phyloP scores from a whole-genome alignment of 2,797 vertebrate genomes.

The Halcyon chelicuti region DNA sequence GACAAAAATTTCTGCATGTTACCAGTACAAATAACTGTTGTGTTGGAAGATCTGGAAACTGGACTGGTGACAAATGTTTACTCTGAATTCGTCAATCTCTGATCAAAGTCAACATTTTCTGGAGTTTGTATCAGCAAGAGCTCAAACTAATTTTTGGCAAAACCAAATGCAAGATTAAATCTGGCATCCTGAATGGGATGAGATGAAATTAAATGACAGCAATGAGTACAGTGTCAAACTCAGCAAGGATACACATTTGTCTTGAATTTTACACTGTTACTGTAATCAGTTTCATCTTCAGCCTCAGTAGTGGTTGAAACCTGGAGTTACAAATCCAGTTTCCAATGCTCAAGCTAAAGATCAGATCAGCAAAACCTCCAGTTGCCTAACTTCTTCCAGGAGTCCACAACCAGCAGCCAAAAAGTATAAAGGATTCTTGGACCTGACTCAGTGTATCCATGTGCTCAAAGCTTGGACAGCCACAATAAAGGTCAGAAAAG shows the following conservation, averaged over 20 bases:
- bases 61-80: not conserved
- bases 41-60: not conserved
- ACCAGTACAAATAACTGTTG: not conserved
- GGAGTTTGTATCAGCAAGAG: not conserved
- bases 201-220: not conserved
- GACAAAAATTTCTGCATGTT: not conserved
- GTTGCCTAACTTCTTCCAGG: not conserved
- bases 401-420: not conserved
- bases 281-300: not conserved
- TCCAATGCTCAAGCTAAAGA: not conserved
- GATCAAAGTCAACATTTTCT: not conserved
- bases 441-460: not conserved
- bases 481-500: not conserved
- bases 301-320: not conserved
- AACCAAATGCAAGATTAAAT: not conserved
- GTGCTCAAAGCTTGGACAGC: not conserved
- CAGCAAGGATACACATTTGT: not conserved
- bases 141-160: not conserved
- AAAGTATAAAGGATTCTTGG: not conserved
- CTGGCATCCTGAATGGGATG: not conserved
- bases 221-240: not conserved
- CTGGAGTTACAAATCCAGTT: not conserved
- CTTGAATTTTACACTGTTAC: not conserved
- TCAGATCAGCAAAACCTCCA: not conserved
- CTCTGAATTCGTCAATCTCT: not conserved